Percentiles rank a stretch among this genome's conserved stretches.
phyloP scores from a whole-genome alignment of 1,140 invertebrate species.

The Sinonovacula constricta region DNA sequence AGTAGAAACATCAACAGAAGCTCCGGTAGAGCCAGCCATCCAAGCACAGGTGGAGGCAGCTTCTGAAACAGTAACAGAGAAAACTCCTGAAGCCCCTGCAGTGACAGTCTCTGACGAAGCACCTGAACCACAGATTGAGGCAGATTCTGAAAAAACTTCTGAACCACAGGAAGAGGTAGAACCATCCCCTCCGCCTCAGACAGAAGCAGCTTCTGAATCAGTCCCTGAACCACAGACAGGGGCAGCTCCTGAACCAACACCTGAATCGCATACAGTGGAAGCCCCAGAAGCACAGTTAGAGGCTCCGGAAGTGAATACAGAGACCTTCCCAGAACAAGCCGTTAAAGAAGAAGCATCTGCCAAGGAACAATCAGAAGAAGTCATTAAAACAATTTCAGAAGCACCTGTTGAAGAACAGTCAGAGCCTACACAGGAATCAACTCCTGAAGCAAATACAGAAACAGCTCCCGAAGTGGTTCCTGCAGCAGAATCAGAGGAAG shows the following conservation, averaged over 20 bases:
- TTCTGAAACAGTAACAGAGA: too few relatives aligned
- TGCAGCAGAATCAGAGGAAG: not conserved
- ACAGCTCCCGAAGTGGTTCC: not conserved
- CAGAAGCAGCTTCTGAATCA: not conserved
- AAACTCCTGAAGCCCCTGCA: not conserved
- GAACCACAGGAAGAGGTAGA: not conserved
- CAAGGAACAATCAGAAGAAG: not conserved
- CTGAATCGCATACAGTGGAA: not conserved
- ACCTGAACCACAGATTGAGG: not conserved
- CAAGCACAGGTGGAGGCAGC: too few relatives aligned
- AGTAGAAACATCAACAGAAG: too few relatives aligned
- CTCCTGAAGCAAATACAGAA: not conserved
- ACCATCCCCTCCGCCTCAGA: not conserved
- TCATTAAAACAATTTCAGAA: not conserved
- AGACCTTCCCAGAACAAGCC: not conserved
- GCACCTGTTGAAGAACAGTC: not conserved
- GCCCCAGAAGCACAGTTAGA: not conserved
- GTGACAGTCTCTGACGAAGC: not conserved
- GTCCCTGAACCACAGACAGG: not conserved
- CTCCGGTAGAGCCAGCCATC: too few relatives aligned
- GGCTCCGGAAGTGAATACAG: not conserved
- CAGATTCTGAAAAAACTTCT: not conserved
- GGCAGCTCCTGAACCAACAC: not conserved
- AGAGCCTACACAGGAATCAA: not conserved
- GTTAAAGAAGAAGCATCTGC: not conserved